Base-by-base conservation (phyloP, 2,888 invertebrate genomes). In the Sepioteuthis lessoniana region DNA sequence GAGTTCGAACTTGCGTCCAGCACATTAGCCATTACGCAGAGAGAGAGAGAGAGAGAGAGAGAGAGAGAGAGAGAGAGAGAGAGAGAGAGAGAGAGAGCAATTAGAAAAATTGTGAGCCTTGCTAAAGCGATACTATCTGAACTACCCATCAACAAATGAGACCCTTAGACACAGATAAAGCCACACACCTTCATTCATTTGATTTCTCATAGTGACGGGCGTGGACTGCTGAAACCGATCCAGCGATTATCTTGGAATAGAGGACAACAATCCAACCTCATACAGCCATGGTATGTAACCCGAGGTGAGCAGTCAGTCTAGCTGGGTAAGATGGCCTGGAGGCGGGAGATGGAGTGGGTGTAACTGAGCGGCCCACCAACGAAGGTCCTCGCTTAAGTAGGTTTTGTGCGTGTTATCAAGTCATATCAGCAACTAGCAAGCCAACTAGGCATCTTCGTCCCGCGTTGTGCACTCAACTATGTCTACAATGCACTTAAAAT, bases 401-500 rank as follows among this genome's bases (percentile, higher is more conserved):
- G 35, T 76, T 76, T 76, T 35, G 76, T 76, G n/a, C 76, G 76
- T 76, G 76, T n/a, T 35, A 76, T 76, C 76, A 76, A n/a, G n/a
- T 76, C 76, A 76, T 76, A 76, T n/a, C n/a, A 76, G 76, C 76
- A n/a, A 76, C 13, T n/a, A 76, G n/a, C 76, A n/a, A 35, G 16
- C 76, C n/a, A 35, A 76, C 76, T 76, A 76, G n/a, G 76, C 76
- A 76, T 76, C 76, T 76, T 76, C 76, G 76, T 35, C n/a, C 76
- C 35, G 76, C n/a, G 76, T 35, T 76, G 35, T 19, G 76, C 76
- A 35, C 76, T 76, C 76, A 76, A 76, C 76, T 76, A 76, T 76
- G 76, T 76, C 76, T 76, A 76, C 76, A 76, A 76, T 76, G 76
- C 76, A 76, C 76, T 76, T 76, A 76, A 76, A n/a, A 35, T 76